phyloP scores from a whole-genome alignment of 2,113 vertebrate species.

The Lepus americanus region DNA sequence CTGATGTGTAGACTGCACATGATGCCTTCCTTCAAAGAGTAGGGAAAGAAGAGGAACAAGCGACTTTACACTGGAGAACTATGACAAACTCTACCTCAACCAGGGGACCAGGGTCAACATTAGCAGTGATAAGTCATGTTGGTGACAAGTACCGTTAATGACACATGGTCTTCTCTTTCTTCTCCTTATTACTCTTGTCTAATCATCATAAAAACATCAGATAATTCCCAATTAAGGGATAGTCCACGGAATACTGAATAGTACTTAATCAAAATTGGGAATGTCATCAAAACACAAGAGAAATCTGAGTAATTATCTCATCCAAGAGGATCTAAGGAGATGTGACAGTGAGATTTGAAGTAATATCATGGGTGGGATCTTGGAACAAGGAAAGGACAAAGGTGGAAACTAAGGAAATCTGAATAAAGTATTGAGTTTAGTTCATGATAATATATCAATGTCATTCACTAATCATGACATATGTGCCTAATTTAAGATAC shows the following conservation, averaged over 20 bases:
- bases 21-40: neutral
- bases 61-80: neutral
- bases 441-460: neutral
- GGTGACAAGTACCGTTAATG: neutral
- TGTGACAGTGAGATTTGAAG: too few relatives aligned
- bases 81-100: neutral
- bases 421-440: neutral
- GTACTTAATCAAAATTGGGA: neutral
- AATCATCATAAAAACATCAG: slow-evolving; percentile 8
- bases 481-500: neutral
- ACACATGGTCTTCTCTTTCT: neutral
- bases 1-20: neutral
- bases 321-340: too few relatives aligned
- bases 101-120: neutral
- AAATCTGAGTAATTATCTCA: neutral
- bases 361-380: too few relatives aligned
- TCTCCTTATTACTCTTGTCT: neutral
- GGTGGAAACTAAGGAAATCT: neutral
- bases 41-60: fast-evolving
- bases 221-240: neutral
- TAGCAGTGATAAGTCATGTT: neutral
- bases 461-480: neutral
- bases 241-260: neutral
- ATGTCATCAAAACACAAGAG: neutral
- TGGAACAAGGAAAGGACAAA: neutral